These are phyloP conservation scores for Petrocephalus zakoni DNA, from an alignment of 2,113 vertebrate species.

Conservation along the genomic window DNA sequence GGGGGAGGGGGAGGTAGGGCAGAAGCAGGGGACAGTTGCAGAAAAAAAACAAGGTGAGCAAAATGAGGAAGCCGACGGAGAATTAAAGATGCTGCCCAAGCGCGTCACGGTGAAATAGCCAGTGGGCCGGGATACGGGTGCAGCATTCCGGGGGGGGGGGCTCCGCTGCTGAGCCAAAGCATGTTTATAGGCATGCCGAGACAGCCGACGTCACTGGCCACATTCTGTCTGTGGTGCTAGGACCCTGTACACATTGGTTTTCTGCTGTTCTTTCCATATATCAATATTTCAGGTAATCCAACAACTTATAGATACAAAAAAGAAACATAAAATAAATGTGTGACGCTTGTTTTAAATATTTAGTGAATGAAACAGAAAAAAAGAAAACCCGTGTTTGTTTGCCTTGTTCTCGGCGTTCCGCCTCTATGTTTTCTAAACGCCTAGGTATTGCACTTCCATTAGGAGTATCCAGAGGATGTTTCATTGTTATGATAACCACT, in stretches of 20 bases:
- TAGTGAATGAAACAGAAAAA: slow-evolving; percentile 57
- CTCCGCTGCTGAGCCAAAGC: background rate
- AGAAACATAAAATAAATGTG: slow-evolving; percentile 46
- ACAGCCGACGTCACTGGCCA: slow-evolving; percentile 9
- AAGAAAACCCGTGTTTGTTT: slow-evolving; percentile 65
- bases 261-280: slow-evolving; percentile 36
- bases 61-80: background rate
- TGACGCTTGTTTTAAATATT: slow-evolving; percentile 68
- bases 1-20: background rate
- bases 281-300: slow-evolving; percentile 52
- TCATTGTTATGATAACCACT: slow-evolving; percentile 43
- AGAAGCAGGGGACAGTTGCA: background rate
- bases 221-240: slow-evolving; percentile 27
- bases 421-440: slow-evolving; percentile 50
- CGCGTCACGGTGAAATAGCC: background rate
- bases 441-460: slow-evolving; percentile 50
- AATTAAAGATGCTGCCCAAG: background rate
- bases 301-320: slow-evolving; percentile 44
- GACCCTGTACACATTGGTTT: slow-evolving; percentile 23
- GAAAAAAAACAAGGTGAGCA: background rate
- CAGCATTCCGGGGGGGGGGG: background rate
- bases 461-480: slow-evolving; percentile 43
- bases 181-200: slow-evolving; percentile 23
- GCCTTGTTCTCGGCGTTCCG: slow-evolving; percentile 62
- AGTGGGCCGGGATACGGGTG: background rate